phyloP scores from a whole-genome alignment of 2,888 invertebrate genomes.

The Acanthosepion pharaonis region DNA sequence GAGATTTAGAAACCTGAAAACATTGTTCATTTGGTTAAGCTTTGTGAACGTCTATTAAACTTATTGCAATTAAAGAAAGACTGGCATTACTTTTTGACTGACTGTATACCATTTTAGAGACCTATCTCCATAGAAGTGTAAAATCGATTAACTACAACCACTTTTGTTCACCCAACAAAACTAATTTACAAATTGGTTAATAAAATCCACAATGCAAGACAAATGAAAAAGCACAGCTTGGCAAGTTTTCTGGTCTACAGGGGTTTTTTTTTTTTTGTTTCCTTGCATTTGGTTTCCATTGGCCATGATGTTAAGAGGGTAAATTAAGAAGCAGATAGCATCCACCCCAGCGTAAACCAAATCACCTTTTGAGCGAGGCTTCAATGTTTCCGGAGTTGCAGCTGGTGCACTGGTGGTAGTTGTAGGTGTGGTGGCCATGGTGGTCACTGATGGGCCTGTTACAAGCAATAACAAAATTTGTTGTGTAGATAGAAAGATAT shows the following conservation, averaged over 20 bases:
- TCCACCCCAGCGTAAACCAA: background rate
- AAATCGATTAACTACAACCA: background rate
- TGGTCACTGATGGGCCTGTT: conserved; percentile 39
- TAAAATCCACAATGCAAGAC: conserved; percentile 23
- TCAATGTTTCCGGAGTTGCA: conserved; percentile 24
- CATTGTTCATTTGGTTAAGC: no score
- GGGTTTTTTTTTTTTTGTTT: background rate
- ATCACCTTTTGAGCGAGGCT: conserved; percentile 14
- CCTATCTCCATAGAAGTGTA: no score
- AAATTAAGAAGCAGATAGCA: background rate
- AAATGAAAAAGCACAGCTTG: background rate
- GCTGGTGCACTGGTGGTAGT: background rate
- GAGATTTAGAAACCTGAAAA: no score
- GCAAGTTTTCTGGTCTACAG: background rate
- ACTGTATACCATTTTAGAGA: no score
- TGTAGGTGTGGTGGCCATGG: background rate
- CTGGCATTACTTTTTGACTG: no score
- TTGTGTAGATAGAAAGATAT: background rate
- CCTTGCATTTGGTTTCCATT: background rate
- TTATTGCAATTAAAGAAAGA: no score
- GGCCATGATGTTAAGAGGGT: background rate
- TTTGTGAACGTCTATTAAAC: no score
- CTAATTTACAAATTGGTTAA: conserved; percentile 24
- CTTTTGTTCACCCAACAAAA: conserved; percentile 22
- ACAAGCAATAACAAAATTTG: conserved; percentile 4